Evolutionary conservation across 2,888 invertebrate genomes (phyloP).

Genomic region (Oscheius sp.): DNA sequence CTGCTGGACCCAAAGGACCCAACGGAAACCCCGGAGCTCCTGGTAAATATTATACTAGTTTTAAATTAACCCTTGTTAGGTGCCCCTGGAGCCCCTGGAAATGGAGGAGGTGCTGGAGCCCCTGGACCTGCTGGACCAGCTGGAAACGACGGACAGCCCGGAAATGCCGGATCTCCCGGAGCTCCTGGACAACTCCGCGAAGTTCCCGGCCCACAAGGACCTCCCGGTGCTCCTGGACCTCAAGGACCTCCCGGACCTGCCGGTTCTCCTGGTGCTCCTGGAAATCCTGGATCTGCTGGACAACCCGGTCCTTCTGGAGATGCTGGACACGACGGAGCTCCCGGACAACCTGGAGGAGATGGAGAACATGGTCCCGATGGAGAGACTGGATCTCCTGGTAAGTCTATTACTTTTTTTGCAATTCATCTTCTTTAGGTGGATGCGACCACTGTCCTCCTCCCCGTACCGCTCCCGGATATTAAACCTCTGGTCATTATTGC

Average conservation of each 20-base stretch:
- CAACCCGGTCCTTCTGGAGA: constrained; percentile 45
- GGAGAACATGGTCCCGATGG: constrained; percentile 42
- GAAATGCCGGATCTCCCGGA: constrained; percentile 53
- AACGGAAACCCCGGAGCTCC: constrained; percentile 55
- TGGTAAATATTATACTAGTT: no score
- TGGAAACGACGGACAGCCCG: constrained; percentile 56
- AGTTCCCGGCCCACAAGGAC: constrained; percentile 53
- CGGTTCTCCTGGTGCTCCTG: constrained; percentile 58
- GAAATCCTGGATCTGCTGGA: constrained; percentile 51
- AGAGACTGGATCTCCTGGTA: constrained; percentile 46
- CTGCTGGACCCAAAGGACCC: constrained; percentile 59
- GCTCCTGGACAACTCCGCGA: constrained; percentile 28
- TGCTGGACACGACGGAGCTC: constrained; percentile 38
- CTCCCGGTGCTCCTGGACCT: constrained; percentile 56
- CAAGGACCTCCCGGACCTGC: constrained; percentile 58
- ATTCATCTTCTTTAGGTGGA: constrained; percentile 38
- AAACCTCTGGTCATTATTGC: constrained; percentile 26
- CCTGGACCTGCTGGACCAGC: constrained; percentile 53
- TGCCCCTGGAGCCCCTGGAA: constrained; percentile 60
- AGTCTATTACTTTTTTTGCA: background rate
- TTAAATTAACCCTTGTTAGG: no score
- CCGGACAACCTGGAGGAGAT: constrained; percentile 43
- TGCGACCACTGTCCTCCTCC: constrained; percentile 66
- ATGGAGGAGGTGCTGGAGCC: constrained; percentile 57
- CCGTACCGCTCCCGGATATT: constrained; percentile 64